Evolutionary conservation across 2,113 vertebrate species (phyloP), one percentile per base, ranked within the genome.

Genomic region (Dasypus novemcinctus): DNA sequence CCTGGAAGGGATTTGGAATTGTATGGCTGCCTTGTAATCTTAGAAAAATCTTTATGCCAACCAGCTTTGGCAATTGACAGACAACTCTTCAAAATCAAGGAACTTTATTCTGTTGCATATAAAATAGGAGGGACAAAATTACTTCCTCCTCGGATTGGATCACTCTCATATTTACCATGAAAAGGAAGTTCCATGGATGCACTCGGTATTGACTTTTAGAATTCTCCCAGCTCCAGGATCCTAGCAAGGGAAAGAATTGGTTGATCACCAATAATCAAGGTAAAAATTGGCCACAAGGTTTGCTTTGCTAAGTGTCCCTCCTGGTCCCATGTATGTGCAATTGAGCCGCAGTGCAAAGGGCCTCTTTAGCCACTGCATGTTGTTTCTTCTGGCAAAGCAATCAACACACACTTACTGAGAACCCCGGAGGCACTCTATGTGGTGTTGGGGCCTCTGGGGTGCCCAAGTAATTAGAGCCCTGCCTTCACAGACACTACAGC

Each of bases 391-490:
- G 12, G 38, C 20, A 7, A 29, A 71, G 25, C 4, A 17, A 18
- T 2, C 8, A 3, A 8, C 38, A 38, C 6, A 13, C 6, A 38
- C 7, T 12, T 29, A 21, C 41, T 4, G 17, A 29, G 59, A 52
- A 11, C 68, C 81, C 13, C 0, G 1, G 1, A 10, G 13, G 17
- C 7, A n/a, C 59, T 43, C 18, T 59, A 36, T 33, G 9, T 15
- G 0, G 1, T 20, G 46, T 57, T 9, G 5, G 12, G 31, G 29
- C 29, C 31, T 25, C 31, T 4, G 21, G 21, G 38, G 17, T 31
- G 5, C 10, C 27, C 4, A 1, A 0, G 1, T 59, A 43, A 17
- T 23, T 43, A 23, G 4, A 72, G 72, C 6, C 25, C 33, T 18
- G 5, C 12, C 21, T 36, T 31, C 52, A 38, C 1, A 18, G 46